A percentile compares a stretch with the other conserved stretches of the same genome.
These are phyloP conservation scores for Heterotis niloticus DNA, from an alignment of 2,113 vertebrate genomes.

Conservation along the genomic window DNA sequence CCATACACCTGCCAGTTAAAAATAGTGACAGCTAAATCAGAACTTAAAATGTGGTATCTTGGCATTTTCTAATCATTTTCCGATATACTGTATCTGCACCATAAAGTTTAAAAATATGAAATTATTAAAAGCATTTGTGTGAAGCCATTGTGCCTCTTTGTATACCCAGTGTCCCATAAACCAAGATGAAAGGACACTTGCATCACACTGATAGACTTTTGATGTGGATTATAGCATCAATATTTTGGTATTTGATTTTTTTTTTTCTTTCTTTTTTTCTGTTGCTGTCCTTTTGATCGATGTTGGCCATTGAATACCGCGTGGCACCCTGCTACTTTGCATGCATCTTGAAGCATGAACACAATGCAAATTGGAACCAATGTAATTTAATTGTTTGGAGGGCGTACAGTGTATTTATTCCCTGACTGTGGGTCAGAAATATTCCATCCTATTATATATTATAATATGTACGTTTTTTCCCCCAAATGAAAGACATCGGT, in stretches of 20 bases:
- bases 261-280: not conserved
- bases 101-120: too few relatives aligned
- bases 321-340: not conserved
- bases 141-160: not conserved
- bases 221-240: not conserved
- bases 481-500: conserved; percentile 33
- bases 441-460: too few relatives aligned
- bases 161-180: not conserved
- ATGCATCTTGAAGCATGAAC: too few relatives aligned
- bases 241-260: not conserved
- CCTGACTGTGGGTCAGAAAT: too few relatives aligned
- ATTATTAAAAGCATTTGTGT: too few relatives aligned
- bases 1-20: too few relatives aligned
- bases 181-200: not conserved
- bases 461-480: not conserved
- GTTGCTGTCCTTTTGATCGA: too few relatives aligned
- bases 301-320: not conserved
- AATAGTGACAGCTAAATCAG: too few relatives aligned
- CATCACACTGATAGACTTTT: not conserved
- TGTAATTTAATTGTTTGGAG: too few relatives aligned
- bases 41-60: not conserved
- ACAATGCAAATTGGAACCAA: too few relatives aligned
- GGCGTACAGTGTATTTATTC: too few relatives aligned
- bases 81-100: not conserved
- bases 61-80: not conserved